A percentile compares a stretch with the other conserved stretches of the same genome.
These are phyloP conservation scores for Drosophila aff. DNA, from an alignment of 1,140 invertebrate species.

Conservation along the genomic window DNA sequence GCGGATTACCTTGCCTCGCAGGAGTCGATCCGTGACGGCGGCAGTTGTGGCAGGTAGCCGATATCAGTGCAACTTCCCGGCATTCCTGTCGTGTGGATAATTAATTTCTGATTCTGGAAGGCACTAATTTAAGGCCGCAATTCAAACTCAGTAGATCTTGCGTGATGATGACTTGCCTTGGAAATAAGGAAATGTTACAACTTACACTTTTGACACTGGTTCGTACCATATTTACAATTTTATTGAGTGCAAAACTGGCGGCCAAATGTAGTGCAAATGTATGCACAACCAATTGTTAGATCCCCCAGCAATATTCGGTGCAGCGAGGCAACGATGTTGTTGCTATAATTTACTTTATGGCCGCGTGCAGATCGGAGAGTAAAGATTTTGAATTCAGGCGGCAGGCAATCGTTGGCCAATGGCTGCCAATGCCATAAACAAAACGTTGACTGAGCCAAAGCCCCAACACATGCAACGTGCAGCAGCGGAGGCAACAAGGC, in stretches of 20 bases:
- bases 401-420: conserved; percentile 71
- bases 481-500: conserved; percentile 70
- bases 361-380: conserved; percentile 26
- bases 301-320: conserved; percentile 3
- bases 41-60: conserved; percentile 66
- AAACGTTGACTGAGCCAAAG: conserved; percentile 60
- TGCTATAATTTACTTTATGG: conserved; percentile 76
- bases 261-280: conserved; percentile 73
- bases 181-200: background rate
- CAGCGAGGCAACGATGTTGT: conserved; percentile 37
- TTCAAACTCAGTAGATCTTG: background rate
- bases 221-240: conserved; percentile 28
- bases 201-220: conserved; percentile 2
- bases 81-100: background rate
- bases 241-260: conserved; percentile 65
- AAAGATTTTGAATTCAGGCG: conserved; percentile 78
- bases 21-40: no score
- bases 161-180: no score
- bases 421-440: conserved; percentile 75
- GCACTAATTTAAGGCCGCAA: background rate
- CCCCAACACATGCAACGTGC: conserved; percentile 43
- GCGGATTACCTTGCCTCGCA: conserved; percentile 47
- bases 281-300: conserved; percentile 60
- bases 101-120: conserved; percentile 15
- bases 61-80: conserved; percentile 10